These are phyloP conservation scores for Solea solea DNA, from an alignment of 2,113 vertebrate species.

Conservation along the genomic window DNA sequence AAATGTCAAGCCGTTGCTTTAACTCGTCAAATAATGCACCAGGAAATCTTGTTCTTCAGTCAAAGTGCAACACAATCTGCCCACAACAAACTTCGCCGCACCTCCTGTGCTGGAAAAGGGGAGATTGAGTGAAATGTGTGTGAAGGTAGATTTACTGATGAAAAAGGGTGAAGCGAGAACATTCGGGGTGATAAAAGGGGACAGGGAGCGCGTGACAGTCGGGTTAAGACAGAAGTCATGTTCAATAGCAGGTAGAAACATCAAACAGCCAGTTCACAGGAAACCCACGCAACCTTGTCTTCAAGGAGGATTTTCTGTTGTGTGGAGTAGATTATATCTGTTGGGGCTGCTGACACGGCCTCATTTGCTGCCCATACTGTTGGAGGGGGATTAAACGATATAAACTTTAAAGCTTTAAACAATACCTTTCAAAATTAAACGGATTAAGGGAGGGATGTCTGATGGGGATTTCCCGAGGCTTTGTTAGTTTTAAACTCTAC, in stretches of 20 bases:
- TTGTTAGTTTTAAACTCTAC: constrained; percentile 81
- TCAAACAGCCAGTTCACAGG: constrained; percentile 85
- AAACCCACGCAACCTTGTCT: constrained; percentile 80
- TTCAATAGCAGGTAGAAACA: constrained; percentile 84
- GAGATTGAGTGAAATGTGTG: constrained; percentile 59
- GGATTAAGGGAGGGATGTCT: constrained; percentile 82
- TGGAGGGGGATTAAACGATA: constrained; percentile 83
- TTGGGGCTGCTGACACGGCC: constrained; percentile 80
- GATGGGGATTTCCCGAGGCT: constrained; percentile 83
- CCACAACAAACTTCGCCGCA: constrained; percentile 48
- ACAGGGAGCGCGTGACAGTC: constrained; percentile 83
- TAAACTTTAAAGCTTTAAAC: constrained; percentile 87
- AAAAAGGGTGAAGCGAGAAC: constrained; percentile 76
- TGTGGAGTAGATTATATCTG: constrained; percentile 82
- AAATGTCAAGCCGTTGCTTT: too few species aligned
- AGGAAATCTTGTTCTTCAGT: neutral
- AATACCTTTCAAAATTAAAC: constrained; percentile 86
- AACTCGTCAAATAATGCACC: too few species aligned
- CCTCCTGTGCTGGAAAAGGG: constrained; percentile 29
- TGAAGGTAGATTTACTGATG: constrained; percentile 76
- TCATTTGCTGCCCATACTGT: constrained; percentile 80
- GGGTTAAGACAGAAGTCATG: constrained; percentile 84
- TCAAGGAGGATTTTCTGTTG: constrained; percentile 83
- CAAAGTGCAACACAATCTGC: constrained; percentile 3
- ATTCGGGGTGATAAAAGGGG: constrained; percentile 83